Base-by-base conservation (phyloP, 2,113 vertebrate species). In the Carlito syrichta region DNA sequence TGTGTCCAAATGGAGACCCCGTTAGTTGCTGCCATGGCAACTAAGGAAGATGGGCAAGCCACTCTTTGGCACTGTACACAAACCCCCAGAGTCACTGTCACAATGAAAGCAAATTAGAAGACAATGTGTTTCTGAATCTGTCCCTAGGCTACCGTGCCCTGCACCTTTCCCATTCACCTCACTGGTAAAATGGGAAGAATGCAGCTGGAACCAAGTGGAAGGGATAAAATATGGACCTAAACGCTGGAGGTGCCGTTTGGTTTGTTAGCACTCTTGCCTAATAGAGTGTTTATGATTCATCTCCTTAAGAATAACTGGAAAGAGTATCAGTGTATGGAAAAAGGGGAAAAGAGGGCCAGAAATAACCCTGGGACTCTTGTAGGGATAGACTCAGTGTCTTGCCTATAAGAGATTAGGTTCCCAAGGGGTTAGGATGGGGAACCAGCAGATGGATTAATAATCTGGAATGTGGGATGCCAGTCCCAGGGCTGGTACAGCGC, bases 11-110 rank as follows among this genome's bases (percentile, higher is more conserved):
- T 50, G 79, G 94, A 98, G 96, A 98, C 97, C 88, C 43, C 90
- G 89, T 97, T 97, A 89, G 35, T 95, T 89, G 88, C 90, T 97
- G 40, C 94, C 96, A 60, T 96, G 96, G 96, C 95, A 98, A 98
- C 98, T 90, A 93, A 97, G 95, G 92, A 98, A 98, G 98, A 98
- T 93, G 97, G 94, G 88, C 79, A 90, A 73, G 54, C 77, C 78
- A n/a, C 7, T 91, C 45, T 96, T 96, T 76, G 96, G 93, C 95
- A 74, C 92, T 96, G 71, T 54, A 52, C 0, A 0, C 0, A 32
- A 77, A 81, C 40, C 71, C 56, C 58, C 92, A 0, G 89, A 91
- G 79, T 78, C 96, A 95, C 38, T 66, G 74, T 96, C 83, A n/a
- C 25, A 92, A 94, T 92, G 89, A 95, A 82, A 95, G 54, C 87